phyloP scores from a whole-genome alignment of 2,113 vertebrate species.

The Eptatretus burgeri region DNA sequence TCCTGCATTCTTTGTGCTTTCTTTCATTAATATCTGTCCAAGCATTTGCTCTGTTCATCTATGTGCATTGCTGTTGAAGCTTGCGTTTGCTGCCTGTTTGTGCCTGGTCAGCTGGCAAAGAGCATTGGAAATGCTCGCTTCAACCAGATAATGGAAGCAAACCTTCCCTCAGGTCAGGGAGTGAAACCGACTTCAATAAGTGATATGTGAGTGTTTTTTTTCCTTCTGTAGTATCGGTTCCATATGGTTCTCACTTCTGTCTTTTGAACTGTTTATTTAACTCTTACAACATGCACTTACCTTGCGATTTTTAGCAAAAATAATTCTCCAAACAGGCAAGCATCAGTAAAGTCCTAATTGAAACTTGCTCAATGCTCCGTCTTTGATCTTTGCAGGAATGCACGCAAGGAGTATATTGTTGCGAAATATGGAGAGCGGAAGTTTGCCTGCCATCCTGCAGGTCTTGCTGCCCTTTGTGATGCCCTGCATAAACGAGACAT shows the following conservation, averaged over 20 bases:
- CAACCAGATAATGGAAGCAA: slow-evolving; percentile 22
- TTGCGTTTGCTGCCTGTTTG: background rate
- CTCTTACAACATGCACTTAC: no score
- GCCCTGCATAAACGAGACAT: slow-evolving; percentile 16
- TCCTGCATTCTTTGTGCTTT: no score
- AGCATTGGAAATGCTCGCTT: slow-evolving; percentile 23
- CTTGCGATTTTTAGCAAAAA: no score
- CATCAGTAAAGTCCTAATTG: no score
- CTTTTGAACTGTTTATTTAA: no score
- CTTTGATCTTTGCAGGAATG: slow-evolving; percentile 12
- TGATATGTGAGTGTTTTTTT: slow-evolving; percentile 17
- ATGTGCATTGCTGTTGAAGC: no score
- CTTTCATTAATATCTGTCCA: no score
- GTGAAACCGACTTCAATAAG: slow-evolving; percentile 19
- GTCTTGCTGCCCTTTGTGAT: slow-evolving; percentile 13
- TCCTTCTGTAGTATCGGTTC: background rate
- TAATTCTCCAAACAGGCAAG: no score
- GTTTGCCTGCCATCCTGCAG: slow-evolving; percentile 15
- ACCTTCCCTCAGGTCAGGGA: slow-evolving; percentile 13
- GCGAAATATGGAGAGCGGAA: slow-evolving; percentile 22
- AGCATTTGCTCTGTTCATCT: no score
- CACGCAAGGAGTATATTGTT: slow-evolving; percentile 21
- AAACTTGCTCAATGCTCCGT: no score
- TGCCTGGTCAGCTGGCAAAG: slow-evolving; percentile 18
- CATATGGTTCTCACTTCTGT: no score